Base-by-base conservation (phyloP, 1,140 invertebrate genomes). In the Zaprionus camerounensis region DNA sequence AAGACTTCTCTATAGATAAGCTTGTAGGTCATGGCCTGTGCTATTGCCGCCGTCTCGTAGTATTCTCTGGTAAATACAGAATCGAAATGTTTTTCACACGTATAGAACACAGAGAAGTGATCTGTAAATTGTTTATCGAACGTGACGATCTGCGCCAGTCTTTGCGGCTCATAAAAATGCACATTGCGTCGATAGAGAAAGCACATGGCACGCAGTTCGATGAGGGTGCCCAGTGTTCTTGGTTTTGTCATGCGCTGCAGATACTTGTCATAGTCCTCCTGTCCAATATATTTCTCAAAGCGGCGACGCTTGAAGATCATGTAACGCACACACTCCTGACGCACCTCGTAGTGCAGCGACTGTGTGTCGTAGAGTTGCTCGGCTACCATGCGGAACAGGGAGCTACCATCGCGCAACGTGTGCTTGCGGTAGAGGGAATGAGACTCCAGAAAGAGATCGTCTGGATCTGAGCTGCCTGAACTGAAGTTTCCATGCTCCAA, bases 321-420 rank as follows among this genome's bases (percentile, higher is more conserved):
- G 91, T 94, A 97, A 20, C 95, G 92, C 5, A 97, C 94, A 79
- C 96, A 96, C 71, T 96, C 94, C 80, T 94, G 93, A 57, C 97
- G 94, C 13, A 97, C 95, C 87, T 94, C 94, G 64, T 95, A 93
- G 82, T 97, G 96, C 92, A 95, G 95, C 76, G 95, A 93, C 93
- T 97, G 97, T 3, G 95, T 97, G 66, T 95, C 94, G 93, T 96
- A 97, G 36, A 97, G 94, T 92, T 97, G 96, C 93, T 98, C 97
- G n/a, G 96, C 96, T 20, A 97, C 94, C 13, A 96, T 96, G 76
- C 97, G 94, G 92, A 98, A 98, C 17, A 98, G 93, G 80, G 96
- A 97, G 17, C 95, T 96, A 15, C 95, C 95, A 94, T 98, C 97
- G 77, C 94, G 95, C 22, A 96, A 95, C 44, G 95, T 95, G 79